Evolutionary conservation across 2,113 vertebrate genomes (phyloP).

Genomic region (Grallaria varia): DNA sequence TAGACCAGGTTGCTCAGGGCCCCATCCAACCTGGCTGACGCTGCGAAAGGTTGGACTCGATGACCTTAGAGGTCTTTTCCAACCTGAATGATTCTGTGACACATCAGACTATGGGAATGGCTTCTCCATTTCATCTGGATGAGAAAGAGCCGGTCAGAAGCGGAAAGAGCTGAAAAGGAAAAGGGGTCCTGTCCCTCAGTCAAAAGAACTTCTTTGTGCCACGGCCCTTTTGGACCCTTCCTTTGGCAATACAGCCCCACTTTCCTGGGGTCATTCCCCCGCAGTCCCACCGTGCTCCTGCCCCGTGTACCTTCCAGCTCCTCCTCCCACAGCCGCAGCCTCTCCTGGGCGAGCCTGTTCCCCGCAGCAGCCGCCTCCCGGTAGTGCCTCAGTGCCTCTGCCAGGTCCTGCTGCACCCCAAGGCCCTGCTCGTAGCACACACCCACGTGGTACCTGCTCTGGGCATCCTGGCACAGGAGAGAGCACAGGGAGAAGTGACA

Average conservation of each 20-base stretch:
- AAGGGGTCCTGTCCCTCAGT: background rate
- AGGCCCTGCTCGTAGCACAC: slow-evolving; percentile 88
- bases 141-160: background rate
- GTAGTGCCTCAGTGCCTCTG: slow-evolving; percentile 77
- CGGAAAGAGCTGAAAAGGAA: background rate
- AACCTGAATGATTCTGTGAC: background rate
- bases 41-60: background rate
- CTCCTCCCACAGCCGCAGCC: slow-evolving; percentile 58
- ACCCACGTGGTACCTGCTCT: slow-evolving; percentile 84
- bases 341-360: slow-evolving; percentile 69
- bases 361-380: slow-evolving; percentile 74
- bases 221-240: background rate
- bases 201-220: background rate
- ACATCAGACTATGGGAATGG: background rate
- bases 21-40: background rate
- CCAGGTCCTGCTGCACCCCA: slow-evolving; percentile 75
- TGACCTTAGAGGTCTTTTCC: background rate
- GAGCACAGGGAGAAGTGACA: background rate
- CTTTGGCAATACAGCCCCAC: fast-evolving
- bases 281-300: background rate
- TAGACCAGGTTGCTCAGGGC: background rate
- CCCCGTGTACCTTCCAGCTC: slow-evolving; percentile 52
- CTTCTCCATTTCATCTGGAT: background rate
- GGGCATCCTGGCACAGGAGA: slow-evolving; percentile 76
- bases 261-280: fast-evolving